These are phyloP conservation scores for Epinephelus awoara DNA, from an alignment of 2,797 vertebrate genomes.

Conservation along the genomic window DNA sequence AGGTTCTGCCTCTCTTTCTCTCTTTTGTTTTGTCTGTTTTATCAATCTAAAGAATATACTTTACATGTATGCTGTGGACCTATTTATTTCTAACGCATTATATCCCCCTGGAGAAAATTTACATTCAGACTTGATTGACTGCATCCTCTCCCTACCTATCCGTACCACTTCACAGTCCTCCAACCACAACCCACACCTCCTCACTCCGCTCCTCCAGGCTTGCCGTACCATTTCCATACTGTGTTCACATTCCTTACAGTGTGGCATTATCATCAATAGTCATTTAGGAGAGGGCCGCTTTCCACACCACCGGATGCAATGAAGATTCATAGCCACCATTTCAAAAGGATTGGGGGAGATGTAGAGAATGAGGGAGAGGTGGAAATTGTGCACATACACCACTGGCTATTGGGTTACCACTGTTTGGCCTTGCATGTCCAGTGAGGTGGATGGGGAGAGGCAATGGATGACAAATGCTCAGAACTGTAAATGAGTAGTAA, in stretches of 20 bases:
- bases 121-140: constrained; percentile 58
- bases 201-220: constrained; percentile 48
- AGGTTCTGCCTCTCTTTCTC: not conserved
- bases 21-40: constrained; percentile 16
- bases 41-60: constrained; percentile 40
- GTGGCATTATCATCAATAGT: constrained; percentile 87
- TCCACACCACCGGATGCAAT: constrained; percentile 83
- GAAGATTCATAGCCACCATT: constrained; percentile 89
- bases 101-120: constrained; percentile 43
- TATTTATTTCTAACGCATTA: constrained; percentile 36
- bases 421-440: constrained; percentile 80
- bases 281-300: constrained; percentile 83
- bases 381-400: constrained; percentile 78
- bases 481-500: constrained; percentile 70
- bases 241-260: constrained; percentile 81
- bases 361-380: constrained; percentile 57
- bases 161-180: constrained; percentile 15
- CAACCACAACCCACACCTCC: constrained; percentile 29
- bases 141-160: constrained; percentile 47
- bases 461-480: constrained; percentile 76
- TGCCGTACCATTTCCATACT: constrained; percentile 74
- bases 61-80: not conserved
- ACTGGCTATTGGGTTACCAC: constrained; percentile 61
- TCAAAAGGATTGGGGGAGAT: constrained; percentile 68
- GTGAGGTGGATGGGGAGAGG: constrained; percentile 52